Conservation (phyloP, 2,888 invertebrate genomes). For the Himalopsyche japonica region DNA sequence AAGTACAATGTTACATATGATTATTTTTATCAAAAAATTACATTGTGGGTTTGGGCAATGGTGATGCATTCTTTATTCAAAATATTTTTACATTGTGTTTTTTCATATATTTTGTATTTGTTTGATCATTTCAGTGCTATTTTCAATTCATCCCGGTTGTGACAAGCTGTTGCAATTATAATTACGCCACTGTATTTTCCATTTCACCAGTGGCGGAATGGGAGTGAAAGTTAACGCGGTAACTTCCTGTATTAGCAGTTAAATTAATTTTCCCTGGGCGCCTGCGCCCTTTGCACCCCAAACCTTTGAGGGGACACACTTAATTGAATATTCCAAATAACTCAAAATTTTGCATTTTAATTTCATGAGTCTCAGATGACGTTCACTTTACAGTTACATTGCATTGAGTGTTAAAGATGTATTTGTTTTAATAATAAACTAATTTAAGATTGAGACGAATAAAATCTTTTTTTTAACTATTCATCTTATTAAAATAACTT, state of each 20-base stretch:
- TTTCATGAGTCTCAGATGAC: not conserved
- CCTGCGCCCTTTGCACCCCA: not conserved
- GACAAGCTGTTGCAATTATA: not conserved
- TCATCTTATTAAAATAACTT: too few relatives aligned
- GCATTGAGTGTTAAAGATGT: not conserved
- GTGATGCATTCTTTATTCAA: too few relatives aligned
- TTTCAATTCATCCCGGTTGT: too few relatives aligned
- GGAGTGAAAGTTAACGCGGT: slow-evolving; percentile 19
- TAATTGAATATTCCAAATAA: not conserved
- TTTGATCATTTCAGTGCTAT: too few relatives aligned
- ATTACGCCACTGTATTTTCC: not conserved
- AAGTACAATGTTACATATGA: too few relatives aligned
- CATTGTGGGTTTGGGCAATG: too few relatives aligned
- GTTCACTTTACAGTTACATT: not conserved
- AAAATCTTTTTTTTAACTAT: too few relatives aligned
- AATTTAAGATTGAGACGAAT: too few relatives aligned
- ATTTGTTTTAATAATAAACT: not conserved
- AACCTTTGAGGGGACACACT: not conserved
- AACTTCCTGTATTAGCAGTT: slow-evolving; percentile 21
- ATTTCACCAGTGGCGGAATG: slow-evolving; percentile 9
- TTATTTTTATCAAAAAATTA: too few relatives aligned
- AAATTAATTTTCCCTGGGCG: slow-evolving; percentile 17
- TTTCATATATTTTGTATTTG: too few relatives aligned
- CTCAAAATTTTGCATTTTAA: not conserved
- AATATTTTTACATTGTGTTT: too few relatives aligned